phyloP scores from a whole-genome alignment of 2,113 vertebrate species.

The Bufo bufo region DNA sequence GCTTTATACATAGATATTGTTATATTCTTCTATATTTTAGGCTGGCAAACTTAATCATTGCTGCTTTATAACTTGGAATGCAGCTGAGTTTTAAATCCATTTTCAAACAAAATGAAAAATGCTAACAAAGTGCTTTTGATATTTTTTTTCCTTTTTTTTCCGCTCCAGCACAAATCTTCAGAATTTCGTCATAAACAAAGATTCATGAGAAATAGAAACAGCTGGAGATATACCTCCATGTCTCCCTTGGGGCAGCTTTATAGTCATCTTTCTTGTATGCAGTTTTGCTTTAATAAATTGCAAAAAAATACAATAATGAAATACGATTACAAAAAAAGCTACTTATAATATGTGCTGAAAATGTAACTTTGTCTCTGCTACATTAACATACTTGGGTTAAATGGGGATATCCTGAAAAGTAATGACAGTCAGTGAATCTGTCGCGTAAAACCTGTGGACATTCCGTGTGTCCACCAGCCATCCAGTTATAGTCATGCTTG shows the following conservation, averaged over 20 bases:
- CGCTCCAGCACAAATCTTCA: constrained; percentile 58
- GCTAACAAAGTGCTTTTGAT: constrained; percentile 58
- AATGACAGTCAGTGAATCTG: not conserved
- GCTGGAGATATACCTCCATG: constrained; percentile 61
- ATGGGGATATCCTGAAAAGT: constrained; percentile 43
- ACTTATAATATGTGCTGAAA: constrained; percentile 54
- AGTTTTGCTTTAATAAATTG: constrained; percentile 65
- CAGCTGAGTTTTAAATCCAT: constrained; percentile 55
- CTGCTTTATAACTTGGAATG: constrained; percentile 30
- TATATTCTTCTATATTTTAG: not conserved
- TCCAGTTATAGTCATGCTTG: too few relatives aligned
- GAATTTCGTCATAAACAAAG: constrained; percentile 57
- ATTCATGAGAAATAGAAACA: constrained; percentile 63
- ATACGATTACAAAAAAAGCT: constrained; percentile 56
- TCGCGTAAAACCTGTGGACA: too few relatives aligned
- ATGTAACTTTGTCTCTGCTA: constrained; percentile 34
- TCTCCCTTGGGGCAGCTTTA: constrained; percentile 52
- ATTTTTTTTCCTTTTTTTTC: constrained; percentile 27
- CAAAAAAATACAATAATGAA: constrained; percentile 64
- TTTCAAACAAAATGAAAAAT: constrained; percentile 59
- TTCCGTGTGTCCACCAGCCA: too few relatives aligned
- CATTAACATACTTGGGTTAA: not conserved
- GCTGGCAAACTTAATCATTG: constrained; percentile 11
- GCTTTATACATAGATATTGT: not conserved
- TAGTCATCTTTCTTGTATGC: constrained; percentile 58